phyloP scores from a whole-genome alignment of 2,888 invertebrate species.

The Carterocephalus palaemon region DNA sequence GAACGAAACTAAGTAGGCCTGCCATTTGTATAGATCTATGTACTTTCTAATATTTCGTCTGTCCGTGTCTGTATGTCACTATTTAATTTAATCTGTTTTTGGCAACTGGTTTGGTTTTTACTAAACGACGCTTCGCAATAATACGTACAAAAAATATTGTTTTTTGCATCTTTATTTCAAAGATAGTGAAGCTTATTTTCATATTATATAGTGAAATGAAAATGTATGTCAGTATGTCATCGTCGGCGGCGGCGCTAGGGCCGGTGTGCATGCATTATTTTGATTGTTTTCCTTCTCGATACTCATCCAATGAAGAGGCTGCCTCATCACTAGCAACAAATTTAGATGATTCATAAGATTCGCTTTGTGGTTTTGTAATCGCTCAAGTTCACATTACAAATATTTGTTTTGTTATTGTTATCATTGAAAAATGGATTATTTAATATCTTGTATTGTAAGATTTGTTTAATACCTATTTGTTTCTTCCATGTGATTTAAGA shows the following conservation, averaged over 20 bases:
- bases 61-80: no score
- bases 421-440: constrained; percentile 59
- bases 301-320: constrained; percentile 11
- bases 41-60: no score
- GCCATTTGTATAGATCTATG: no score
- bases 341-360: constrained; percentile 5
- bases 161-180: no score
- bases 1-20: no score
- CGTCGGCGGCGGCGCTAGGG: no score
- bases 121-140: no score
- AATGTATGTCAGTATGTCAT: no score
- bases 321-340: constrained; percentile 4
- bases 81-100: no score
- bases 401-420: constrained; percentile 72
- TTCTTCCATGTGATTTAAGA: constrained; percentile 74
- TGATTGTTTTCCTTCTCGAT: not conserved
- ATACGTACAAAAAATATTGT: no score
- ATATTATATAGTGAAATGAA: not conserved
- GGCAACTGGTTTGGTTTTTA: no score
- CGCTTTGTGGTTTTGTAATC: constrained; percentile 9
- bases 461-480: constrained; percentile 65
- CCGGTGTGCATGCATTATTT: not conserved
- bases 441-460: constrained; percentile 63
- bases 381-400: constrained; percentile 14
- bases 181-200: not conserved